Evolutionary conservation across 2,113 vertebrate species (phyloP), one percentile per base, ranked within the genome.

Genomic region (Phoxinus phoxinus): DNA sequence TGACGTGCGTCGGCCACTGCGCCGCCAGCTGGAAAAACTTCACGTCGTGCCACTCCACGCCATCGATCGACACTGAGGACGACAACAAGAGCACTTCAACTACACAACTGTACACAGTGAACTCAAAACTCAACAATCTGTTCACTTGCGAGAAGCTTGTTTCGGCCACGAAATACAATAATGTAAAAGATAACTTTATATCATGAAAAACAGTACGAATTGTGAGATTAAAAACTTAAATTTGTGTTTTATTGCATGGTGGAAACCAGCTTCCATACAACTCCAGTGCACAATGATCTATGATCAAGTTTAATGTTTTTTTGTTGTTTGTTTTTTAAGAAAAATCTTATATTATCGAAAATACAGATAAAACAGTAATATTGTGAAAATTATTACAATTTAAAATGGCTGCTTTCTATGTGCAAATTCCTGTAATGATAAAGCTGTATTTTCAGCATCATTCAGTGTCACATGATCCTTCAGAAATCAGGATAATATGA

Each of bases 1-100:
- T 96, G 88, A 96, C 95, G 0, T 96, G 96, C 0, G 96, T 96
- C 69, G 96, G 95, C 95, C 96, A 96, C 93, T 96, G 96, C 2
- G 96, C 95, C 0, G 96, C 95, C 73, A 95, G 92, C 92, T 95
- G 95, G 90, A 95, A 95, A 91, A 95, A 95, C 92, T 95, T 95
- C 58, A 95, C 96, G 0, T 96, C 94, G 3, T 95, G 95, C 95
- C 96, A 96, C 84, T 96, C 96, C 41, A 96, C 95, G 0, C 96
- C 95, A 56, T 96, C 96, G 59, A 96, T 94, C 8, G 94, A 96
- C 58, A 96, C 96, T 96, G 67, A 11, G 27, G 12, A 67, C 51
- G 51, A 8, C 2, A 56, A 86, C 27, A 63, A 8, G 4, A 9
- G 2, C n/a, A n/a, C n/a, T n/a, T n/a, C n/a, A n/a, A n/a, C n/a